Base-by-base conservation (phyloP, 92 coral and sea anemone genomes). In the Porites lobata region DNA sequence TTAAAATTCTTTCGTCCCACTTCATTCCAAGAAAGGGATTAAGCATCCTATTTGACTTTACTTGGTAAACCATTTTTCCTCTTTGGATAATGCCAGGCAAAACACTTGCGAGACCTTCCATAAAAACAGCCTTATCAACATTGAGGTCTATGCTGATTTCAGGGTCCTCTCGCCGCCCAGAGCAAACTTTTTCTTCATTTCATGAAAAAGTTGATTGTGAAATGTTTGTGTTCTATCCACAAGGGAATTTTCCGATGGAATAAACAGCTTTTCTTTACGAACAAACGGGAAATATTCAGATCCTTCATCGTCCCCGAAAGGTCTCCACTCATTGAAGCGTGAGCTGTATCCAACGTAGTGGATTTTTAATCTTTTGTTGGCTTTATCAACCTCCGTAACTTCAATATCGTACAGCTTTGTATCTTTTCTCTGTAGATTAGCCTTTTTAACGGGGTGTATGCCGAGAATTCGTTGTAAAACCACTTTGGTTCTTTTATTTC, bases 1-100 rank as follows among this genome's bases (percentile, higher is more conserved):
- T 91, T 78, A 80, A 70, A 51, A 87, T 91, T 75, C 91, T 53
- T 76, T 80, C 71, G 53, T 92, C 95, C 93, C 93, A 92, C 78
- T 89, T 79, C 58, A n/a, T 69, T 10, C 95, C 95, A 76, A 90
- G 79, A 54, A 72, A 76, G 24, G 81, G 13, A 77, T 85, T 89
- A 13, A 89, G 76, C 66, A 81, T 29, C 80, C 86, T 85, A 51
- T 85, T 92, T 17, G 88, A 61, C 19, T 85, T n/a, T 24, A 89
- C 5, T 59, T 38, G 11, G 74, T 64, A 85, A 26, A 89, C 88
- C 50, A 58, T 20, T 58, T 89, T 89, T 19, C 92, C 90, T 59
- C 95, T 85, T 56, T 86, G 77, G 19, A 67, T 79, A 26, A 47
- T 70, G 29, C 69, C 71, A 47, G 54, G 77, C 67, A 65, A 58